These are phyloP conservation scores for Nysson spinosus DNA, from an alignment of 2,888 invertebrate species.

Conservation along the genomic window DNA sequence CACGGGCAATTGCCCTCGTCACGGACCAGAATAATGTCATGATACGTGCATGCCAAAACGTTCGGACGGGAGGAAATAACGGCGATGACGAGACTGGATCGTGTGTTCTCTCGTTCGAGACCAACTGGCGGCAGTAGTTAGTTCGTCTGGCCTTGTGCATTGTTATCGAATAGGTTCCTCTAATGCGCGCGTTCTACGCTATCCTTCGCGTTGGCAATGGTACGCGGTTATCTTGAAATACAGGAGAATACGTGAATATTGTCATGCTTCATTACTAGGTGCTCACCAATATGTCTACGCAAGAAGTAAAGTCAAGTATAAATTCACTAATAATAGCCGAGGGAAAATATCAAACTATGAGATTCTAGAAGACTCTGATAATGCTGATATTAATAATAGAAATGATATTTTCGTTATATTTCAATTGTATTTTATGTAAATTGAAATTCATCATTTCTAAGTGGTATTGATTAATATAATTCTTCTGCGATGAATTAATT, in stretches of 20 bases:
- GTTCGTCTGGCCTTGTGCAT: conserved; percentile 40
- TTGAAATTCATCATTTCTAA: too few species aligned
- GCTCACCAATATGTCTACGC: too few species aligned
- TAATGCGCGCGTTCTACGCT: conserved; percentile 22
- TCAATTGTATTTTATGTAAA: too few species aligned
- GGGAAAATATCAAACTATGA: too few species aligned
- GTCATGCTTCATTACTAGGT: too few species aligned
- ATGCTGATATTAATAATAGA: too few species aligned
- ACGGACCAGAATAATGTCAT: conserved; percentile 43
- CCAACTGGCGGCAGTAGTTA: conserved; percentile 23
- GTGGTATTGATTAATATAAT: too few species aligned
- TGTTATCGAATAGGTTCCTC: conserved; percentile 41
- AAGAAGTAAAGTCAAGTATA: too few species aligned
- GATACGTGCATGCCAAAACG: conserved; percentile 37
- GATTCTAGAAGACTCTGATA: too few species aligned
- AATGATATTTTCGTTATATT: too few species aligned
- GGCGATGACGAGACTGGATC: conserved; percentile 26
- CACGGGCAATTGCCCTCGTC: conserved; percentile 51
- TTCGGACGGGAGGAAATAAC: conserved; percentile 20
- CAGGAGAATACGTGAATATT: background rate
- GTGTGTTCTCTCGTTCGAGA: conserved; percentile 27
- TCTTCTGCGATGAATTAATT: too few species aligned
- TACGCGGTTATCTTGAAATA: background rate
- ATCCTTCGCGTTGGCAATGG: conserved; percentile 21
- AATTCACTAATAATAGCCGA: too few species aligned